Conservation (phyloP, 2,113 vertebrate genomes). For the mouse (Mus musculus) region GRCm39 chr19:23348001-23348500, state of each 20-base stretch:
- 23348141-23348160: neutral
- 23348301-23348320: neutral
- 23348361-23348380: neutral
- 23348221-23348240: neutral
- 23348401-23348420: too few relatives aligned
- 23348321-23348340: neutral
- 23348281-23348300: neutral
- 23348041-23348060: neutral
- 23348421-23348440: too few relatives aligned
- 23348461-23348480: neutral
- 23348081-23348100: neutral
- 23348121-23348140: neutral
- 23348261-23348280: neutral
- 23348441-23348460: neutral
- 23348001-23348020: neutral
- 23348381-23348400: neutral
- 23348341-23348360: slow-evolving; percentile 2
- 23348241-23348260: neutral
- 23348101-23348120: neutral
- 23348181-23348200: neutral
- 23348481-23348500: slow-evolving; percentile 22
- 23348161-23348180: neutral
- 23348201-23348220: neutral
- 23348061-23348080: neutral
- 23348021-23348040: neutral